These are phyloP conservation scores for Brachionus angularis DNA, from an alignment of 1,140 invertebrate species.

Conservation along the genomic window DNA sequence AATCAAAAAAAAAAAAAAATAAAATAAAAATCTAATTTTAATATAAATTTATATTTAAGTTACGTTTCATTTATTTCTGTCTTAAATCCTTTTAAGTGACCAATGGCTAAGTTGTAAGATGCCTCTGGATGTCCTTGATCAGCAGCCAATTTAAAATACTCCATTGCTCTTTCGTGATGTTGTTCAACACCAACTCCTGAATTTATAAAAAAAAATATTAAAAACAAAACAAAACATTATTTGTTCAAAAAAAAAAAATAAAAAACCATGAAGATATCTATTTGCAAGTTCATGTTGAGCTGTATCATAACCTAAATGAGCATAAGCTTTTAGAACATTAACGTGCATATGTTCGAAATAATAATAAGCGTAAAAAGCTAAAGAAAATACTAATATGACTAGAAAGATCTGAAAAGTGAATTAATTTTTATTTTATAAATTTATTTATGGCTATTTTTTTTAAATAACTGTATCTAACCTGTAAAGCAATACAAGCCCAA, in stretches of 20 bases:
- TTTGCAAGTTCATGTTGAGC: conserved; percentile 63
- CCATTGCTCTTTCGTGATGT: conserved; percentile 59
- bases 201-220: background rate
- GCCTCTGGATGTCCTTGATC: conserved; percentile 63
- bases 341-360: conserved; percentile 62
- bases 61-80: conserved; percentile 18
- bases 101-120: conserved; percentile 62
- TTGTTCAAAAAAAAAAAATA: background rate
- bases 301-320: conserved; percentile 59
- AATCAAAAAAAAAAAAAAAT: conserved; percentile 45
- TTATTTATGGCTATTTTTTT: background rate
- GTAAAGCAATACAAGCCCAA: conserved; percentile 49
- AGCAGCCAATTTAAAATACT: conserved; percentile 62
- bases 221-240: too few species aligned
- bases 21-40: background rate
- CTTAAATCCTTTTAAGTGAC: conserved; percentile 60
- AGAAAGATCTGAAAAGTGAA: conserved; percentile 50
- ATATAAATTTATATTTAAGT: background rate
- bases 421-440: conserved; percentile 34
- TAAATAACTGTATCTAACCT: conserved; percentile 49
- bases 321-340: conserved; percentile 60
- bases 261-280: conserved; percentile 60
- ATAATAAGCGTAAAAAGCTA: conserved; percentile 59
- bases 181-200: conserved; percentile 58
- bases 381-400: conserved; percentile 48